Base-by-base conservation (phyloP, 2,797 vertebrate genomes). In the Columba guinea region DNA sequence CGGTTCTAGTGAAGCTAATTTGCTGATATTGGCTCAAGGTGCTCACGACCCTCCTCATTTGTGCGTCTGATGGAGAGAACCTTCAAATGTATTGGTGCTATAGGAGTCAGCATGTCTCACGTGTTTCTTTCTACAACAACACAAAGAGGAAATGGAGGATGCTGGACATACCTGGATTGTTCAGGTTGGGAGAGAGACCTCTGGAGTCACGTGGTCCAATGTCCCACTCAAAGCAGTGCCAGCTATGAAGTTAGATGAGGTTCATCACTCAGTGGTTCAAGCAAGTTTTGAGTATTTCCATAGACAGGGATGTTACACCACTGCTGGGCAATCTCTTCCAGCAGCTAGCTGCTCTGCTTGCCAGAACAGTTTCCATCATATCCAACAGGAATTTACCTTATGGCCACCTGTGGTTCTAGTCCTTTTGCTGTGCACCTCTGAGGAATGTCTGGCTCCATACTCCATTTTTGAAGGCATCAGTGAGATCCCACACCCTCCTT, bases 401-500 rank as follows among this genome's bases (percentile, higher is more conserved):
- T 0, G 19, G 37, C 23, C 24, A 34, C n/a, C 7, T 19, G 21
- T 2, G 2, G 48, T 49, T 85, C 5, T 3, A 75, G 55, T 39
- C 51, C 52, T 79, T 51, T 51, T 55, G 46, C 63, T 69, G 30
- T 44, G 37, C 23, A 22, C 10, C 24, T 84, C 49, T 52, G 35
- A 78, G 62, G 13, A 52, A 20, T 1, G 8, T 27, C 39, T 49
- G 26, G 30, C 44, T 63, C 59, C 48, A 28, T 12, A 64, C 74
- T 74, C 52, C 48, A 20, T 16, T 80, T 53, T 59, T 53, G 55
- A 85, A 74, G 56, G 26, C 48, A 58, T 15, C 39, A 24, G 5
- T 0, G 2, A 82, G 46, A 53, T 73, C 49, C 20, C 0, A 0
- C 32, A 49, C 1, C 5, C 37, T 59, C 17, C 62, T 37, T 28